Evolutionary conservation across 2,888 invertebrate species (phyloP).

Genomic region (Brenthis hecate): DNA sequence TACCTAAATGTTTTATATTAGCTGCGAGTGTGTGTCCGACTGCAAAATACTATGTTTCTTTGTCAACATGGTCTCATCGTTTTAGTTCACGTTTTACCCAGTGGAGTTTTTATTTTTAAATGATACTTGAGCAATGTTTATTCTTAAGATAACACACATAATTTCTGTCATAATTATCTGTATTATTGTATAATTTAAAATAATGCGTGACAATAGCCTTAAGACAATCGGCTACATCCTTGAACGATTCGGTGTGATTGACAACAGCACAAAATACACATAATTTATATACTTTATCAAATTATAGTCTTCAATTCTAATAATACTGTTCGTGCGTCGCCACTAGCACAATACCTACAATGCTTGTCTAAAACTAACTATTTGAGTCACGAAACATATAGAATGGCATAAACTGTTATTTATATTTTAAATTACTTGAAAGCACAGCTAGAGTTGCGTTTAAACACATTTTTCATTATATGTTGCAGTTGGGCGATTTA

Average conservation of each 20-base stretch:
- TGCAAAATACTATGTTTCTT: too few relatives aligned
- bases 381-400: slow-evolving; percentile 13
- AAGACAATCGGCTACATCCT: slow-evolving; percentile 33
- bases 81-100: too few relatives aligned
- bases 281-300: slow-evolving; percentile 32
- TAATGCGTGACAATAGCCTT: slow-evolving; percentile 3
- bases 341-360: slow-evolving; percentile 13
- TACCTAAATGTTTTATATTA: too few relatives aligned
- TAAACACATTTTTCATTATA: too few relatives aligned
- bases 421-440: slow-evolving; percentile 4
- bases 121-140: too few relatives aligned
- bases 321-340: slow-evolving; percentile 21
- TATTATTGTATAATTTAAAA: not conserved
- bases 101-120: too few relatives aligned
- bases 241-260: slow-evolving; percentile 17
- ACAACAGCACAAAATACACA: slow-evolving; percentile 30
- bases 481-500: too few relatives aligned
- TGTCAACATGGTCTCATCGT: too few relatives aligned
- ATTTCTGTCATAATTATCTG: too few relatives aligned
- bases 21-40: too few relatives aligned
- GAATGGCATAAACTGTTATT: slow-evolving; percentile 1
- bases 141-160: too few relatives aligned
- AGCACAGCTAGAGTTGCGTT: too few relatives aligned
- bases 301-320: slow-evolving; percentile 26
- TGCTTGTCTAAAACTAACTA: slow-evolving; percentile 15